Percentiles rank a stretch among this genome's conserved stretches.
These are phyloP conservation scores for Pristionchus exspectatus DNA, from an alignment of 2,888 invertebrate genomes.

Conservation along the genomic window DNA sequence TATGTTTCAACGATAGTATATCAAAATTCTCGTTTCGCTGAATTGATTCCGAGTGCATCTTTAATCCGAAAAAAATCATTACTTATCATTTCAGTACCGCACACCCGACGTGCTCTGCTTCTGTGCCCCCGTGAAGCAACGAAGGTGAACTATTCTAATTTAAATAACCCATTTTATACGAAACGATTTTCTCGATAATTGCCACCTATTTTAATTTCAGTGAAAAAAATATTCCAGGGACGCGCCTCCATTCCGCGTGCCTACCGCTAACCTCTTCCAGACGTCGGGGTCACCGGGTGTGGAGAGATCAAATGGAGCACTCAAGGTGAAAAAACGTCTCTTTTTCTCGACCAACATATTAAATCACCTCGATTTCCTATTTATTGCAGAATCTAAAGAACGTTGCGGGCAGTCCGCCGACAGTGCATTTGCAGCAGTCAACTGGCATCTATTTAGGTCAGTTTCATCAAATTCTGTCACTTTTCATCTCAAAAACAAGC, in stretches of 20 bases:
- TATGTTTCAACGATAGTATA: too few relatives aligned
- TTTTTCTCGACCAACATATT: neutral
- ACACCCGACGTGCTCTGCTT: conserved; percentile 96
- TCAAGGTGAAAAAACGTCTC: neutral
- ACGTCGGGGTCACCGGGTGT: neutral
- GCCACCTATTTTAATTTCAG: neutral
- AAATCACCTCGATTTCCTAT: too few relatives aligned
- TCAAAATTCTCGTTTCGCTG: neutral
- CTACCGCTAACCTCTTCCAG: neutral
- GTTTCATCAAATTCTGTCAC: neutral
- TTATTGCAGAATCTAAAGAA: conserved; percentile 6
- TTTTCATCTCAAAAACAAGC: neutral
- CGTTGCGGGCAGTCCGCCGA: conserved; percentile 27
- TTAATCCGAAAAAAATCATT: neutral
- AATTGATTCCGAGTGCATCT: too few relatives aligned
- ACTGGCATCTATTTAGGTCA: conserved; percentile 42
- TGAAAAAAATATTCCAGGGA: neutral
- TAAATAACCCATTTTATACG: neutral
- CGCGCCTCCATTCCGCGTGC: conserved; percentile 20
- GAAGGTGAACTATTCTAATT: conserved; percentile 69
- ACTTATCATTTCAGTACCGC: conserved; percentile 80
- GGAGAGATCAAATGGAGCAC: neutral
- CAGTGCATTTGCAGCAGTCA: conserved; percentile 37
- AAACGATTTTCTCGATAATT: neutral
- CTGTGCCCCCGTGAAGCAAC: conserved; percentile 92